These are phyloP conservation scores for Cacatua alba DNA, from an alignment of 2,113 vertebrate species.

Conservation along the genomic window DNA sequence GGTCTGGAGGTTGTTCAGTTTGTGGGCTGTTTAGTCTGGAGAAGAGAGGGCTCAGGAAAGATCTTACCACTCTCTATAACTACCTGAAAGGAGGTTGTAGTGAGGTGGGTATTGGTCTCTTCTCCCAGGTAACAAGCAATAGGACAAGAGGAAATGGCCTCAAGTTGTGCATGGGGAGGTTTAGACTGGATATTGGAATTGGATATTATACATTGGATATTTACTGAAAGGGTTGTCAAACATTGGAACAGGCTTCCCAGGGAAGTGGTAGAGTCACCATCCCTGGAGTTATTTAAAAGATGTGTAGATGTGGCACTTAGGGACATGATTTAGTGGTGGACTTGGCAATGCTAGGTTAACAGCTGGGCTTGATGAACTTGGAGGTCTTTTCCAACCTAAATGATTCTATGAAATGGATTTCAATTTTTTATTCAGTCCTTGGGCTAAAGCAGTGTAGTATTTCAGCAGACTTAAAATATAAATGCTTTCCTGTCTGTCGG, in stretches of 20 bases:
- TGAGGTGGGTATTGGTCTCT: neutral
- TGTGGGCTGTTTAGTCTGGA: neutral
- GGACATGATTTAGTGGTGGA: neutral
- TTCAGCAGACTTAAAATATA: neutral
- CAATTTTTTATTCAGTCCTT: neutral
- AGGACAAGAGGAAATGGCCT: neutral
- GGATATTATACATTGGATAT: neutral
- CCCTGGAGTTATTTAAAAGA: neutral
- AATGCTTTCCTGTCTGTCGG: neutral
- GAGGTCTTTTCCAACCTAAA: neutral
- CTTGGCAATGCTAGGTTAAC: neutral
- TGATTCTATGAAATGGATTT: neutral
- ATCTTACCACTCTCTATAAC: neutral
- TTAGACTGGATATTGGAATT: neutral
- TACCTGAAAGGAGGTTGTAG: neutral
- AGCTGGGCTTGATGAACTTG: neutral
- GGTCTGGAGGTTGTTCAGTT: neutral
- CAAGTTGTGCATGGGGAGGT: neutral
- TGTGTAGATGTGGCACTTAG: neutral
- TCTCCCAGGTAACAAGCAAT: neutral
- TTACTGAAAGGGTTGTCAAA: neutral
- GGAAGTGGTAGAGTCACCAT: too few relatives aligned
- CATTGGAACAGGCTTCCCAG: neutral
- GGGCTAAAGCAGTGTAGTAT: neutral
- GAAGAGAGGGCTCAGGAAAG: neutral